Conservation (phyloP, 2,113 vertebrate species). For the Geococcyx californianus region DNA sequence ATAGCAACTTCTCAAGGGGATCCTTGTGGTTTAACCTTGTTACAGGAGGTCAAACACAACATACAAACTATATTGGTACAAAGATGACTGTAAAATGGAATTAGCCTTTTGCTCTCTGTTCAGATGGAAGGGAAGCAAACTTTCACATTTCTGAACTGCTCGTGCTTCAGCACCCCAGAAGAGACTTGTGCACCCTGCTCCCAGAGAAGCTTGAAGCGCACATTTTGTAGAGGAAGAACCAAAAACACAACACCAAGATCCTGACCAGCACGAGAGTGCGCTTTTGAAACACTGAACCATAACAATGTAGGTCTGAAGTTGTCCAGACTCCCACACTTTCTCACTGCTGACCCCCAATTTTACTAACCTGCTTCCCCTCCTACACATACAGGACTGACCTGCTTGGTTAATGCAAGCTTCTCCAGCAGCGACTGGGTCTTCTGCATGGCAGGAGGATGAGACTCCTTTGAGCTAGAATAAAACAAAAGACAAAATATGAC, state of each 20-base stretch:
- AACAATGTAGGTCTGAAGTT: background rate
- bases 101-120: slow-evolving; percentile 35
- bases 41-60: slow-evolving; percentile 20
- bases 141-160: background rate
- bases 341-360: background rate
- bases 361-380: background rate
- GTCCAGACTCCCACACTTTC: background rate
- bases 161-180: background rate
- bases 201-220: background rate
- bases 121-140: background rate
- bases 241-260: background rate
- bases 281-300: background rate
- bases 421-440: background rate
- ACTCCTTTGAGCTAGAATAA: background rate
- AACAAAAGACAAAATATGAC: background rate
- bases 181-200: accelerated
- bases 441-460: background rate
- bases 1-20: slow-evolving; percentile 50
- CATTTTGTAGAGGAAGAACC: background rate
- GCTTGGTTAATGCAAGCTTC: accelerated
- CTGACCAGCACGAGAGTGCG: background rate
- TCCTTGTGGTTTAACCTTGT: slow-evolving; percentile 44
- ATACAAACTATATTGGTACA: slow-evolving; percentile 6
- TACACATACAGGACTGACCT: accelerated
- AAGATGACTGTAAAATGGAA: slow-evolving; percentile 21